Conservation (phyloP, 2,888 invertebrate genomes). For the Himalopsyche tibetana region DNA sequence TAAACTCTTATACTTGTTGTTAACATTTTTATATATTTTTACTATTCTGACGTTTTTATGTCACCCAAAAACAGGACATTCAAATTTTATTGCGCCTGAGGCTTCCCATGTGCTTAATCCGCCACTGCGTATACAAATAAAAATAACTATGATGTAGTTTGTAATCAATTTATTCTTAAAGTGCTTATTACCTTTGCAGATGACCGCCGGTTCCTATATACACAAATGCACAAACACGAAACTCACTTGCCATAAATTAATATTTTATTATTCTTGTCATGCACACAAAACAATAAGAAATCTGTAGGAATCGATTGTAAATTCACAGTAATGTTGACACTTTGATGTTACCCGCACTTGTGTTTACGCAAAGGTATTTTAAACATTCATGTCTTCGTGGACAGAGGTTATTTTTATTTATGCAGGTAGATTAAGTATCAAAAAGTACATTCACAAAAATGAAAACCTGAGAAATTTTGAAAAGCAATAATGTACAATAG, state of each 20-base stretch:
- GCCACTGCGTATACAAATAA: too few relatives aligned
- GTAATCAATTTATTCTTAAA: not conserved
- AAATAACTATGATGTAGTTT: too few relatives aligned
- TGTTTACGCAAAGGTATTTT: not conserved
- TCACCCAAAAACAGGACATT: too few relatives aligned
- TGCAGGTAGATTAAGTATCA: too few relatives aligned
- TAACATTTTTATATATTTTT: too few relatives aligned
- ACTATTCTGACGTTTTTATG: too few relatives aligned
- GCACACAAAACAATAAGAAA: slow-evolving; percentile 35
- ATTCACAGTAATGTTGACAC: slow-evolving; percentile 18
- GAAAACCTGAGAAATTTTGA: too few relatives aligned
- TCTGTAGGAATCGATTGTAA: slow-evolving; percentile 32
- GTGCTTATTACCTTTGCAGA: not conserved
- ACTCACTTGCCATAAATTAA: not conserved
- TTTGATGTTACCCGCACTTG: slow-evolving; percentile 6
- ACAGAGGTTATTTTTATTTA: not conserved
- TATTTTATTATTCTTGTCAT: slow-evolving; percentile 24
- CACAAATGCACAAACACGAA: not conserved
- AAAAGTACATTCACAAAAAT: too few relatives aligned
- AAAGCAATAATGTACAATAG: too few relatives aligned
- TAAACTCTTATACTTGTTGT: too few relatives aligned
- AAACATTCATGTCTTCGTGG: not conserved
- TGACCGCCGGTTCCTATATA: not conserved
- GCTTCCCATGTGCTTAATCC: too few relatives aligned
- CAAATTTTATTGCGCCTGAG: too few relatives aligned